These are phyloP conservation scores for Urechis unicinctus DNA, from an alignment of 2,888 invertebrate genomes.

Conservation along the genomic window DNA sequence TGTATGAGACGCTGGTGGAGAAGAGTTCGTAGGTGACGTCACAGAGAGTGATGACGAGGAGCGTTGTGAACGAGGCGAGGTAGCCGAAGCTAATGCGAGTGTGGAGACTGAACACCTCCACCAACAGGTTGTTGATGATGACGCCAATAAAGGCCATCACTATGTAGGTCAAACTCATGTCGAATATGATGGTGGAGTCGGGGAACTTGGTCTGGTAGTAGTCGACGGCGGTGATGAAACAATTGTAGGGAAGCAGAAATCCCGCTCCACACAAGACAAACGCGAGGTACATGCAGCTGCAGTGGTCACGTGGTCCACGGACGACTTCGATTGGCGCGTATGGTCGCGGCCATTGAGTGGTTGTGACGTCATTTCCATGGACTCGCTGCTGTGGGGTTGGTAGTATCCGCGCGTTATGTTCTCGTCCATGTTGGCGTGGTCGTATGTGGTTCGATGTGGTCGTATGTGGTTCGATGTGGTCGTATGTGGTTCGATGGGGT, in stretches of 20 bases:
- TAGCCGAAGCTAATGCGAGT: conserved; percentile 84
- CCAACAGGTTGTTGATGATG: conserved; percentile 73
- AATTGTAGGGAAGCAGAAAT: conserved; percentile 85
- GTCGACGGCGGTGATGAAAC: conserved; percentile 89
- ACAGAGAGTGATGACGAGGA: conserved; percentile 76
- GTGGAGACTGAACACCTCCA: conserved; percentile 74
- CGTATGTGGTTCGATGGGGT: too few relatives aligned
- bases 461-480: too few relatives aligned
- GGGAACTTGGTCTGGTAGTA: conserved; percentile 65
- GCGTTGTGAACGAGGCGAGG: conserved; percentile 70
- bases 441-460: too few relatives aligned
- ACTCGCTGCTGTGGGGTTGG: too few relatives aligned
- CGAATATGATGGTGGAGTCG: conserved; percentile 74
- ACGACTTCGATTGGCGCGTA: too few relatives aligned
- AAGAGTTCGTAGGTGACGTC: conserved; percentile 84
- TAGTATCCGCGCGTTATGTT: conserved; percentile 13
- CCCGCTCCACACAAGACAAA: conserved; percentile 81
- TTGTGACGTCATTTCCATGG: too few relatives aligned
- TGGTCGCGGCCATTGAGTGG: too few relatives aligned
- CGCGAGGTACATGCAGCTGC: conserved; percentile 67
- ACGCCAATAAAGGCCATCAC: conserved; percentile 84
- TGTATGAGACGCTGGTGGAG: conserved; percentile 70
- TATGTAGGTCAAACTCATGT: conserved; percentile 87
- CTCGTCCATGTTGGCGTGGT: conserved; percentile 19
- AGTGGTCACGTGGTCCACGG: conserved; percentile 48